Base-by-base conservation (phyloP, 2,888 invertebrate species). In the Dynastes maya region DNA sequence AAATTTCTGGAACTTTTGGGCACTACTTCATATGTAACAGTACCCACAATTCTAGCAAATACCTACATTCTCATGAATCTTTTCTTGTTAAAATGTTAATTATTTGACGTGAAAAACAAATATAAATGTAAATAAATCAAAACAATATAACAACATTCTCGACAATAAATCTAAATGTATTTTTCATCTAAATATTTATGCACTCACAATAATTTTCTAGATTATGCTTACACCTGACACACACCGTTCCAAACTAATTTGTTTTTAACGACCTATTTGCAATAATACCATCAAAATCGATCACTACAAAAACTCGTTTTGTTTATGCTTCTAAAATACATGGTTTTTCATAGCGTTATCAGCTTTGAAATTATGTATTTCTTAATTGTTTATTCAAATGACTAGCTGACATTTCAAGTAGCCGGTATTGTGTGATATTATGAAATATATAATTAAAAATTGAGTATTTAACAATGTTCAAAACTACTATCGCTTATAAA, bases 221-320 rank as follows among this genome's bases (percentile, higher is more conserved):
- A 58, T 58, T 16, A 16, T 58, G 5, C 55, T 8, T 58, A 58
- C 55, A 58, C 45, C 45, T 45, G 45, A 45, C 45, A 8, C 8
- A 45, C 45, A 45, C 45, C 45, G 45, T 45, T 45, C 45, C 45
- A 2, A 45, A 11, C 2, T 53, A 58, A 58, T 58, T 58, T 16
- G 6, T 16, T 58, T 58, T 58, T 58, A 58, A 58, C 55, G 55
- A 22, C 55, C n/a, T 58, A 16, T 16, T 58, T 16, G 55, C 51
- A 51, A 53, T 63, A 32, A 40, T 22, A 22, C 22, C 63, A 63
- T 37, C 29, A 58, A 8, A 16, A 58, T n/a, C 55, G 22, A 58
- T 58, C 55, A 27, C 55, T 45, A 45, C 55, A 5, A 58, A 53
- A 58, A 58, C 55, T 22, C 55, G 55, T 58, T 37, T 37, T 37